A percentile compares a stretch with the other conserved stretches of the same genome.
Evolutionary conservation across 2,888 invertebrate species (phyloP).

Genomic region (Anthophora plumipes): DNA sequence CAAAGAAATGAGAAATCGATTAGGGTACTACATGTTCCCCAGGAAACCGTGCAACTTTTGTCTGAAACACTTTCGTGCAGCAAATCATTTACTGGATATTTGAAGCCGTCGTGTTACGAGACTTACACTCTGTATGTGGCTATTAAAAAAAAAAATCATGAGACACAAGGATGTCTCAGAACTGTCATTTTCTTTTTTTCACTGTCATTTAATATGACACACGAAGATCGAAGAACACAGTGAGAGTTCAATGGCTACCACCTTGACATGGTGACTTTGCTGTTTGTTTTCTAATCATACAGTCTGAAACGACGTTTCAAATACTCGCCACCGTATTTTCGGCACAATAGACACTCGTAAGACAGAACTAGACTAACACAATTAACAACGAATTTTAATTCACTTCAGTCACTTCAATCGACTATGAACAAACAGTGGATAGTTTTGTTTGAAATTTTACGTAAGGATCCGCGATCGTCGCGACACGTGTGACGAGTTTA

Average conservation of each 20-base stretch:
- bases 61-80: too few species aligned
- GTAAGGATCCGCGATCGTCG: conserved; percentile 1
- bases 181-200: too few species aligned
- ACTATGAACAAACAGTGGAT: conserved; percentile 13
- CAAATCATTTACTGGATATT: too few species aligned
- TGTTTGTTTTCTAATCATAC: conserved; percentile 14
- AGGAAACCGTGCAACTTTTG: too few species aligned
- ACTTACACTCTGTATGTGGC: too few species aligned
- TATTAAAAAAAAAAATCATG: too few species aligned
- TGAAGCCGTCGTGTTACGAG: too few species aligned
- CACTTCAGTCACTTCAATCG: not conserved
- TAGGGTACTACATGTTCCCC: too few species aligned
- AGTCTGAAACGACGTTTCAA: not conserved
- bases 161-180: too few species aligned
- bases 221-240: not conserved
- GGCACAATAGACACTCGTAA: not conserved
- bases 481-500: not conserved
- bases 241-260: conserved; percentile 1
- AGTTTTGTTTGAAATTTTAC: not conserved
- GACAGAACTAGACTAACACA: not conserved
- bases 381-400: conserved; percentile 9
- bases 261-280: conserved; percentile 18
- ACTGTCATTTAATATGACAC: too few species aligned
- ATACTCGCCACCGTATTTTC: not conserved
- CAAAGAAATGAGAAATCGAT: too few species aligned